Base-by-base conservation (phyloP, 2,113 vertebrate genomes). In the Zootoca vivipara region DNA sequence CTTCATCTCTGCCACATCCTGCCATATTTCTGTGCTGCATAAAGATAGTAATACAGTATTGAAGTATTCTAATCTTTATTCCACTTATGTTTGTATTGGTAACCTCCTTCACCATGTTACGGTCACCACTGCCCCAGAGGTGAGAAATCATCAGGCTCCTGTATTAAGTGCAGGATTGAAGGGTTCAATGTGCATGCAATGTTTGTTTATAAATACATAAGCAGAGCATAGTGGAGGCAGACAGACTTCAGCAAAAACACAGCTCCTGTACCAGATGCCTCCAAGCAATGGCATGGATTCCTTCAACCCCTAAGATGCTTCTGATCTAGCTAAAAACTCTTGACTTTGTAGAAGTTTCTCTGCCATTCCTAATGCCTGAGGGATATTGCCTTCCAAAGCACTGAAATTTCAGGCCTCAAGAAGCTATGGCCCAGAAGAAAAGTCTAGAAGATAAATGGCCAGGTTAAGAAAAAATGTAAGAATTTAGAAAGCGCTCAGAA, bases 11-110 rank as follows among this genome's bases (percentile, higher is more conserved):
- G 3, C n/a, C 5, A 75, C 69, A 52, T 20, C 3, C 79, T 35
- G 5, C 93, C 89, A 92, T 94, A 89, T 95, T 96, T 96, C 95
- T 96, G 95, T 94, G 93, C 96, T 97, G 96, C 98, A 92, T 97
- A 97, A 98, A 97, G 91, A 93, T 93, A 94, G 90, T 92, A 40
- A 78, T 65, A n/a, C n/a, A n/a, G n/a, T n/a, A 87, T 97, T 97
- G 96, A 97, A 96, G 97, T 96, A 97, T 97, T 98, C 97, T 98
- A 97, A 97, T 96, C 97, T 94, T 96, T 98, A 97, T 96, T 96
- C 97, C 97, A 96, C 96, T 52, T 94, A 96, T 96, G 97, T 97
- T 97, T 96, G 95, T 95, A 87, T 96, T 96, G 96, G 97, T 97
- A 96, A 52, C 10, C 62, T 73, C 69, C 42, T 56, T 85, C 3